Conservation (phyloP, 2,113 vertebrate genomes). For the Malaclemys terrapin region DNA sequence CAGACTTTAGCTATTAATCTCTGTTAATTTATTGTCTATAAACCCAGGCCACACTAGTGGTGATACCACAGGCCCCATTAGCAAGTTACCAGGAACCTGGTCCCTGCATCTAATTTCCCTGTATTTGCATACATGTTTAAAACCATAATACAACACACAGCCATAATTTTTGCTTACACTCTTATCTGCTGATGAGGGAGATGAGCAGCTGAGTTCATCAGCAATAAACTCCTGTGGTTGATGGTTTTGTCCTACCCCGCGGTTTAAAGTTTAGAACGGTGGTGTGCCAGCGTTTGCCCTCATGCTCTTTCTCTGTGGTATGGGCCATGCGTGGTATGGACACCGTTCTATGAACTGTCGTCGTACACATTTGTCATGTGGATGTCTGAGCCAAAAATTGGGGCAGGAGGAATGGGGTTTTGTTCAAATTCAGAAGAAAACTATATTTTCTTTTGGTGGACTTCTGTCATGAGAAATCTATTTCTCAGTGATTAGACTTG, state of each 20-base stretch:
- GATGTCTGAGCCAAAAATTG: background rate
- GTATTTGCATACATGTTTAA: background rate
- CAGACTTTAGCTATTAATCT: background rate
- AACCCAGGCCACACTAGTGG: background rate
- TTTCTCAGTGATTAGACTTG: background rate
- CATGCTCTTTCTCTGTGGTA: background rate
- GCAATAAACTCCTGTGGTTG: background rate
- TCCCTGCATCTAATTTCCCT: background rate
- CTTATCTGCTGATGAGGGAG: background rate
- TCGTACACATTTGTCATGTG: background rate
- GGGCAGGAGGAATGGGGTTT: background rate
- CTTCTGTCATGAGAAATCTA: background rate
- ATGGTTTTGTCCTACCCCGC: background rate
- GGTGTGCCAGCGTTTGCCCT: background rate
- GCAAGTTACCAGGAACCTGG: background rate
- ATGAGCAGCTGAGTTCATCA: background rate
- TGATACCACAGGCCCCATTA: fast-evolving
- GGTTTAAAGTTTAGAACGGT: background rate
- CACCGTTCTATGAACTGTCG: background rate
- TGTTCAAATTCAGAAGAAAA: background rate
- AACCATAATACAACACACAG: background rate
- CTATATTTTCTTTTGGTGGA: background rate
- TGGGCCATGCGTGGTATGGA: background rate
- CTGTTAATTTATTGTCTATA: constrained; percentile 12
- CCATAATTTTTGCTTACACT: background rate